These are phyloP conservation scores for Agrotis segetum DNA, from an alignment of 2,888 invertebrate genomes.

Conservation along the genomic window DNA sequence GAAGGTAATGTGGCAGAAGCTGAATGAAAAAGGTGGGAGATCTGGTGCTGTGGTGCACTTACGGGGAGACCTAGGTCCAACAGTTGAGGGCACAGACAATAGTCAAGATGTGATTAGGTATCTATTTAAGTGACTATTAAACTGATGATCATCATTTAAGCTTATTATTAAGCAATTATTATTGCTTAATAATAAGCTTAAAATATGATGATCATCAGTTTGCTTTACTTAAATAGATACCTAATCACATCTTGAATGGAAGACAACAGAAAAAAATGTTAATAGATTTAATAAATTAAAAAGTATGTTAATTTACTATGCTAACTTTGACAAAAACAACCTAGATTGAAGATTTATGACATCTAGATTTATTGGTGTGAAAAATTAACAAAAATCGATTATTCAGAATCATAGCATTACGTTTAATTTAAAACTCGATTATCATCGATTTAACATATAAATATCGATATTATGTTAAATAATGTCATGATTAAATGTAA, in stretches of 20 bases:
- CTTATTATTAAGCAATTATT: too few species aligned
- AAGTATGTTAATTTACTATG: slow-evolving; percentile 15
- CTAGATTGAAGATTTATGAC: slow-evolving; percentile 36
- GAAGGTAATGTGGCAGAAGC: too few species aligned
- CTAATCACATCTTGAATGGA: slow-evolving; percentile 7
- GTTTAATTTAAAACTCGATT: slow-evolving; percentile 59
- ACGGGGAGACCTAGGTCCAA: too few species aligned
- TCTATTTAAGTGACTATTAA: too few species aligned
- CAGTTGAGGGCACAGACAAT: too few species aligned
- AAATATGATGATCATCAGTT: too few species aligned
- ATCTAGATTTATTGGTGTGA: slow-evolving; percentile 54
- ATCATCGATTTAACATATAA: slow-evolving; percentile 71
- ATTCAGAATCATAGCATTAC: slow-evolving; percentile 42
- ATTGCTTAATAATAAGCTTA: too few species aligned
- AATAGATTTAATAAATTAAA: slow-evolving; percentile 16
- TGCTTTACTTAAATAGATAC: background rate
- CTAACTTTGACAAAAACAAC: slow-evolving; percentile 33
- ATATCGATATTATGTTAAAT: slow-evolving; percentile 72
- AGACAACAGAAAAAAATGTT: slow-evolving; percentile 7
- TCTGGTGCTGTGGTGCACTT: too few species aligned
- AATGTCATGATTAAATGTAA: slow-evolving; percentile 76
- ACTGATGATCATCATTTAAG: too few species aligned
- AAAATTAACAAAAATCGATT: slow-evolving; percentile 60
- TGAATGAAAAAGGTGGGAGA: too few species aligned
- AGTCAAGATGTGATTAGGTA: too few species aligned